Base-by-base conservation (phyloP, 2,797 vertebrate species). In the Eupleurogrammus muticus region DNA sequence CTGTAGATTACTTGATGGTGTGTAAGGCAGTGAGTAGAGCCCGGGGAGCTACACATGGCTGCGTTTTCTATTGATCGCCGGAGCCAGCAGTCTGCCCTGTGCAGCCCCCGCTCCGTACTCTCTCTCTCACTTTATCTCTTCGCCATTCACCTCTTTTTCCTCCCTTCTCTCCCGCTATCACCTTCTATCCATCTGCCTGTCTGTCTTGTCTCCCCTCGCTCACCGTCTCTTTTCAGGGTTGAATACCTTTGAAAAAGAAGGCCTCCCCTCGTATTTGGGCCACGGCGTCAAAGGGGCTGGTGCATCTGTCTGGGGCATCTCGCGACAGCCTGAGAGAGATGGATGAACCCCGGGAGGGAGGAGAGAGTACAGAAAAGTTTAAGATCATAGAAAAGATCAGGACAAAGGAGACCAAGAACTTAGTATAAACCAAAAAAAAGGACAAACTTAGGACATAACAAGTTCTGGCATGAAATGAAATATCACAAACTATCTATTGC, bases 231-330 rank as follows among this genome's bases (percentile, higher is more conserved):
- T 49, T 83, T 66, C 69, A 71, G 63, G 58, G 38, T 19, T 40
- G 28, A 20, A 56, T 83, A 90, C 89, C 89, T 90, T 89, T 90
- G 79, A 90, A 92, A 89, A 99, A 99, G 93, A 99, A 99, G 58
- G 97, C 97, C 88, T 99, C 98, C 11, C 98, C 98, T 17, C 98
- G 95, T 90, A 99, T 98, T 92, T 99, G 97, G 79, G 97, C 97
- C 89, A 99, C 97, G 0, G 98, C 98, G 1, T 99, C 97, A 0
- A 92, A 92, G 81, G 88, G 81, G 80, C 89, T 87, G 78, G 77
- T 78, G 83, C 98, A 99, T 87, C 98, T 93, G 92, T 98, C 96
- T 5, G 97, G 97, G 61, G 92, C 82, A 0, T 98, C 97, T 59
- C 86, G 86, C 32, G 91, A 75, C 53, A 94, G 79, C 86, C 97